A percentile compares a stretch with the other conserved stretches of the same genome.
These are phyloP conservation scores for Trissolcus basalis DNA, from an alignment of 1,140 invertebrate species.

Conservation along the genomic window DNA sequence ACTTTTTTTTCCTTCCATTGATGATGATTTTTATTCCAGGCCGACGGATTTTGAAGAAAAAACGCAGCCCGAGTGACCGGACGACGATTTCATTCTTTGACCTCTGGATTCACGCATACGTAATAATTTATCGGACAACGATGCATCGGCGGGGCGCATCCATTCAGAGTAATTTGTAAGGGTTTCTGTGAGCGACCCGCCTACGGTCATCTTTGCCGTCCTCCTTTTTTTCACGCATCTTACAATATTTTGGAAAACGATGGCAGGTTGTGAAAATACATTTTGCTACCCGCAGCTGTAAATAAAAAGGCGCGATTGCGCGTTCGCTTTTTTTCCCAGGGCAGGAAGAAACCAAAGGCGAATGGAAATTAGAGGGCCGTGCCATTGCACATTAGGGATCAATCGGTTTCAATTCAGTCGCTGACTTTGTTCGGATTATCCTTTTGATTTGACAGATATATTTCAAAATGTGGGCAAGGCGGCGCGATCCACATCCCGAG, in stretches of 20 bases:
- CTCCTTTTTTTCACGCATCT: conserved; percentile 23
- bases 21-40: conserved; percentile 6
- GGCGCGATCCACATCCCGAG: conserved; percentile 22
- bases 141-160: conserved; percentile 47
- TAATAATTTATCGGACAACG: conserved; percentile 70
- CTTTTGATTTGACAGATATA: conserved; percentile 49
- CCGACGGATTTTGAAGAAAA: conserved; percentile 13
- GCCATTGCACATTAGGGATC: conserved; percentile 28
- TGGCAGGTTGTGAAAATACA: conserved; percentile 64
- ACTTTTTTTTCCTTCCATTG: conserved; percentile 32
- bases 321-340: conserved; percentile 64
- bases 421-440: conserved; percentile 45
- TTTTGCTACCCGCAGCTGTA: conserved; percentile 40
- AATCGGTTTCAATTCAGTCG: conserved; percentile 34
- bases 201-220: conserved; percentile 13
- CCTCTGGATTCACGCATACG: conserved; percentile 54
- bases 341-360: background rate
- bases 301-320: conserved; percentile 49
- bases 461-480: conserved; percentile 37
- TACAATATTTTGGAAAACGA: conserved; percentile 63
- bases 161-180: conserved; percentile 69
- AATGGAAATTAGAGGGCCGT: conserved; percentile 3
- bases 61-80: conserved; percentile 22
- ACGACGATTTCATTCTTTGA: conserved; percentile 32
- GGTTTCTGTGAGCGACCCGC: conserved; percentile 51